These are phyloP conservation scores for Collichthys lucidus DNA, from an alignment of 2,113 vertebrate genomes.

Conservation along the genomic window DNA sequence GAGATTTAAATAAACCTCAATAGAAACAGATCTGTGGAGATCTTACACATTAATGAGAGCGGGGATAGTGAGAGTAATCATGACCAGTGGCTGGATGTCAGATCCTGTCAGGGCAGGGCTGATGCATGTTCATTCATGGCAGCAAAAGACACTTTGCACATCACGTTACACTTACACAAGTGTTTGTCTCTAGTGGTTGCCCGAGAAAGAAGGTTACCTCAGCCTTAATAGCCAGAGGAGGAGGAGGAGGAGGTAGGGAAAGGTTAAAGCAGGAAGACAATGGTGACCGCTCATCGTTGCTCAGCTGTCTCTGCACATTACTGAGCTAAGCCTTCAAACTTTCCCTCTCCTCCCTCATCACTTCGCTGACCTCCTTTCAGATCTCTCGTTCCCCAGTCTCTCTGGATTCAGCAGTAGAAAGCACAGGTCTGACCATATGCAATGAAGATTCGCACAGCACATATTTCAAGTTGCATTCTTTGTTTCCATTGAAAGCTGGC, in stretches of 20 bases:
- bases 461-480: background rate
- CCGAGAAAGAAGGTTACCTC: background rate
- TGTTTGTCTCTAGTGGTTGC: background rate
- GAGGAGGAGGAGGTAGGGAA: conserved; percentile 24
- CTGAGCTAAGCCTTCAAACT: conserved; percentile 74
- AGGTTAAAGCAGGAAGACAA: conserved; percentile 70
- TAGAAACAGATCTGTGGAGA: conserved; percentile 22
- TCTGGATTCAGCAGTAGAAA: background rate
- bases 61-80: conserved; percentile 1
- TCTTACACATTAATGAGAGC: conserved; percentile 47
- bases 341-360: conserved; percentile 49
- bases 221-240: background rate
- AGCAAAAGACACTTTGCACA: background rate
- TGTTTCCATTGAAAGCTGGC: background rate
- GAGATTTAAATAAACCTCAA: conserved; percentile 69
- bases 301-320: conserved; percentile 78
- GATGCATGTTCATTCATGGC: background rate
- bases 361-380: conserved; percentile 70
- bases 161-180: background rate
- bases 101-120: background rate
- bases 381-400: conserved; percentile 14
- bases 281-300: conserved; percentile 67
- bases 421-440: background rate
- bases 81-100: conserved; percentile 13
- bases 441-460: background rate